Base-by-base conservation (phyloP, 2,113 vertebrate genomes). In the Emydocephalus ijimae region DNA sequence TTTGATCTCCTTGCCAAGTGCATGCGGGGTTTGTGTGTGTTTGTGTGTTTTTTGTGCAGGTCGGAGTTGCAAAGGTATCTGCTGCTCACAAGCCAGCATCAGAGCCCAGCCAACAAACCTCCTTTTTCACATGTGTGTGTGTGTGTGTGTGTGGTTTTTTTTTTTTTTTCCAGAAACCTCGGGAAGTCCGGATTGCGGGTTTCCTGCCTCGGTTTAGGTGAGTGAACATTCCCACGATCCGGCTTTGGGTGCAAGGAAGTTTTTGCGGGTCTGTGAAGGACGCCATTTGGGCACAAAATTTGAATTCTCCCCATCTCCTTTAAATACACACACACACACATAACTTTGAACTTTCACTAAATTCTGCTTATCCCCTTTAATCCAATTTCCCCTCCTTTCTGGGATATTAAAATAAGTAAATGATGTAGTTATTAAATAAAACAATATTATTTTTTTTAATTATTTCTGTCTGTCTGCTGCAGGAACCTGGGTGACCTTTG, bases 401-500 rank as follows among this genome's bases (percentile, higher is more conserved):
- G 14, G 50, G 12, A 18, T 88, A 20, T 7, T 81, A 39, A 81
- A 39, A 81, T 15, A n/a, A n/a, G 14, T 5, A 69, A 69, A 15
- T 3, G 14, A 18, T 69, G 0, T 2, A 2, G n/a, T 69, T 18
- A 34, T 69, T 69, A 15, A 69, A 69, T 21, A 21, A 81, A 43
- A 74, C 11, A 52, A 89, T 45, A 48, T 29, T 50, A 18, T 15
- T n/a, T 26, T 26, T 64, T 20, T 64, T 20, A 81, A 20, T 43
- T 9, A 15, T 26, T 23, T 34, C 21, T 12, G 52, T 34, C 21
- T 12, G 52, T 20, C 21, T 94, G 91, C 95, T 93, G 4, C 92
- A 99, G 99, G 99, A 96, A 99, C 99, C 97, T 99, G 99, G 99
- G 99, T 99, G 97, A 99, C 99, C 2, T 99, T 99, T 0, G 99